Evolutionary conservation across 2,797 vertebrate species (phyloP), one percentile per base, ranked within the genome.

Genomic region (Phataginus tetradactyla): DNA sequence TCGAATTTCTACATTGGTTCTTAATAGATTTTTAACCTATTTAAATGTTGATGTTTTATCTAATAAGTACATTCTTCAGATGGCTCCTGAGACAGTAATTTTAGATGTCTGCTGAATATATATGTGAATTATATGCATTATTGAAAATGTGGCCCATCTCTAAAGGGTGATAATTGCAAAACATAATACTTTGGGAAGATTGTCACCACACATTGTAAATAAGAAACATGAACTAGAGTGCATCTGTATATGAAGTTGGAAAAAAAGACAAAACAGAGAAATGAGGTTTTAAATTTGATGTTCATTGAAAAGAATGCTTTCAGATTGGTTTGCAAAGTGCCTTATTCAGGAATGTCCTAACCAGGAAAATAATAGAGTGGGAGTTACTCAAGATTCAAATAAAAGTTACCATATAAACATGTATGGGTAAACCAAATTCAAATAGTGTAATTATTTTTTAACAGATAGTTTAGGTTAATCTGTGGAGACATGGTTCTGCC

Each of bases 401-500:
- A 34, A 86, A 96, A 97, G 93, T 92, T 95, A 95, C 39, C 45
- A 49, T 79, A 66, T 88, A 96, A 96, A 98, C 85, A 86, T 93
- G 90, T 69, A 53, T 10, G n/a, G 69, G 71, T 89, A 92, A 95
- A 49, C 64, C 74, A 66, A 96, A 78, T 86, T 57, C 53, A 96
- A 97, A 97, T 81, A 96, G 59, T 53, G 49, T 91, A 95, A 91
- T 95, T 83, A 95, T 68, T 86, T 96, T 97, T 98, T 95, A 93
- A 97, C 95, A 98, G 95, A 96, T 57, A 97, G 72, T 93, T 96
- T 94, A 95, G 89, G 75, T 86, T 96, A 96, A 95, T 96, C 96
- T 96, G 80, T 95, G 89, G 96, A 98, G 97, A 97, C 96, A 97
- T 1, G 45, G 89, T 96, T 97, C 97, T 97, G 94, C 57, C 96